Base-by-base conservation (phyloP, 1,140 invertebrate genomes). In the Teleopsis dalmanni region DNA sequence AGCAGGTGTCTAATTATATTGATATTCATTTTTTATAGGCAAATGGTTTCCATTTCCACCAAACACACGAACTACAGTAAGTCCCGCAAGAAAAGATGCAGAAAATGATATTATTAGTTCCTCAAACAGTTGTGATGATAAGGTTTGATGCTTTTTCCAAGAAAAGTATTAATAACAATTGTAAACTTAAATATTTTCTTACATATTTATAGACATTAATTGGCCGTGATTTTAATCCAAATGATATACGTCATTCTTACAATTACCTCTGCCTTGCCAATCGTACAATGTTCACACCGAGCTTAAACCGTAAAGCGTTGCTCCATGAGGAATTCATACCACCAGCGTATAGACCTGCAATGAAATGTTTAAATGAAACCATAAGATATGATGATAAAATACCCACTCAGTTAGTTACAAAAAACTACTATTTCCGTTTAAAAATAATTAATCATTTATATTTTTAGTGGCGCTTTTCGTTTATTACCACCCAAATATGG, bases 401-500 rank as follows among this genome's bases (percentile, higher is more conserved):
- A 51, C 82, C 84, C 25, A 83, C 82, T 44, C 81, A 76, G 80
- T 82, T 73, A 75, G 77, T 74, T 46, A 11, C 11, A n/a, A n/a
- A n/a, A n/a, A n/a, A n/a, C n/a, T n/a, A n/a, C 11, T 38, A 10
- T 4, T 38, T 19, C 16, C 11, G 18, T 38, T 2, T 19, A 2
- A 31, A 14, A 35, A 35, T 38, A 22, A 38, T 8, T 3, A 34
- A 45, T 14, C 14, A 1, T 23, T 36, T 18, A n/a, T 33, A 8
- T 42, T 47, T 76, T 79, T 59, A 91, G 87, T 73, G 89, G 88
- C 27, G 68, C 79, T 25, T 88, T 90, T 70, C 78, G 89, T 56
- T 86, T 88, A 21, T 68, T 88, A 10, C 91, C 88, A 81, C 81
- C 88, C 9, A 72, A 77, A 36, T 94, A 85, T 72, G 91, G 91